Evolutionary conservation across 2,113 vertebrate genomes (phyloP).

Genomic region (Himantopus leucocephalus): DNA sequence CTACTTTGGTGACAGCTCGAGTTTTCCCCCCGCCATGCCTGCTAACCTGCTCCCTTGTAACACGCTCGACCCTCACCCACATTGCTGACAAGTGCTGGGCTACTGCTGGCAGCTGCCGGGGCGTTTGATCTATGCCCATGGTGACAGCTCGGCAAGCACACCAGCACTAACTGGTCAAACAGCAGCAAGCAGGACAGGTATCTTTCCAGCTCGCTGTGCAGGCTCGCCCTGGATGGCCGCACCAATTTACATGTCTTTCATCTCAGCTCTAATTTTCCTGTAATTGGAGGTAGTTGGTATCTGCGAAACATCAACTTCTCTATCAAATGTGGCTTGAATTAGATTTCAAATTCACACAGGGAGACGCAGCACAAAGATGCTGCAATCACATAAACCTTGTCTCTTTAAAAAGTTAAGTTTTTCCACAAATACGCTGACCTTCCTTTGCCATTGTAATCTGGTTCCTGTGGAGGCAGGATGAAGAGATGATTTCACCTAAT

Average conservation of each 20-base stretch:
- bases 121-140: neutral
- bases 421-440: neutral
- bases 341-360: neutral
- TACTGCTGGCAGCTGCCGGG: fast-evolving
- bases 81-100: neutral
- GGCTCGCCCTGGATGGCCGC: neutral
- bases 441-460: constrained; percentile 27
- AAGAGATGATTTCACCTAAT: constrained; percentile 47
- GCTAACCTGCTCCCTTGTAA: neutral
- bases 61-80: fast-evolving
- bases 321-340: neutral
- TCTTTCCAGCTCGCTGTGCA: neutral
- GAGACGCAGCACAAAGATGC: neutral
- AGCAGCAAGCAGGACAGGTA: neutral
- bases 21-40: neutral
- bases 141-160: neutral
- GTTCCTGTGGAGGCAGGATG: constrained; percentile 24
- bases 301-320: neutral
- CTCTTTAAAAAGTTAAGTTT: neutral
- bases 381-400: neutral
- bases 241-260: neutral
- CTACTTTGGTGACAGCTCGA: neutral
- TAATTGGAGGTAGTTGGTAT: neutral
- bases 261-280: neutral
- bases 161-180: neutral